phyloP scores from a whole-genome alignment of 2,797 vertebrate genomes.

The Diplodus puntazzo region DNA sequence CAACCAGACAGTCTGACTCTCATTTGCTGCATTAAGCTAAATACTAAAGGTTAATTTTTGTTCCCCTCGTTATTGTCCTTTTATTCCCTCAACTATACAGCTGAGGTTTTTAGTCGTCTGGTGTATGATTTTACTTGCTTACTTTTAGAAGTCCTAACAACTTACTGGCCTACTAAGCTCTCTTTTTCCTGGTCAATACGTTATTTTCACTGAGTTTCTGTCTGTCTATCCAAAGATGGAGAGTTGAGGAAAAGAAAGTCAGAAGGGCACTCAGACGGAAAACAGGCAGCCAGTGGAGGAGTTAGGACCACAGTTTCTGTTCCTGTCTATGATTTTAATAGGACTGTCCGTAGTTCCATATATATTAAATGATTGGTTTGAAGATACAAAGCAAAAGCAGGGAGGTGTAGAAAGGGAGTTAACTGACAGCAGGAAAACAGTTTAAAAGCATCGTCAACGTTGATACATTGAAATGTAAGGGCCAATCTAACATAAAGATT shows the following conservation, averaged over 20 bases:
- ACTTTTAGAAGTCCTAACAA: constrained; percentile 20
- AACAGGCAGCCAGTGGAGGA: constrained; percentile 20
- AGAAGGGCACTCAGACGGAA: constrained; percentile 28
- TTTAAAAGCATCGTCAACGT: neutral
- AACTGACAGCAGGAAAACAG: neutral
- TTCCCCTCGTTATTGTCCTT: constrained; percentile 28
- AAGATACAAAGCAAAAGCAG: neutral
- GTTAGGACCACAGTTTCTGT: constrained; percentile 2
- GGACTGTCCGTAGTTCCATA: too few relatives aligned
- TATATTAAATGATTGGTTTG: neutral
- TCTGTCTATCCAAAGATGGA: constrained; percentile 21
- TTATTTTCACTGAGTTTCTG: constrained; percentile 24
- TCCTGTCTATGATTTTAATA: too few relatives aligned
- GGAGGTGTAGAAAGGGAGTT: neutral
- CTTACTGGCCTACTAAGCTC: constrained; percentile 15
- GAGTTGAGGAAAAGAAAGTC: constrained; percentile 18
- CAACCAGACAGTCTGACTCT: constrained; percentile 50
- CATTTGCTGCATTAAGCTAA: constrained; percentile 51
- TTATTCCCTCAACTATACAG: constrained; percentile 25
- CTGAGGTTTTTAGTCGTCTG: constrained; percentile 47
- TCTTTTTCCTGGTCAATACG: constrained; percentile 5
- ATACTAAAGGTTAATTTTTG: constrained; percentile 48
- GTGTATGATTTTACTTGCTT: constrained; percentile 37
- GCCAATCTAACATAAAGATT: constrained; percentile 27
- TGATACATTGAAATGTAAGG: constrained; percentile 17